Evolutionary conservation across 2,113 vertebrate genomes (phyloP), one percentile per base, ranked within the genome.

Genomic region (Ranitomeya imitator): DNA sequence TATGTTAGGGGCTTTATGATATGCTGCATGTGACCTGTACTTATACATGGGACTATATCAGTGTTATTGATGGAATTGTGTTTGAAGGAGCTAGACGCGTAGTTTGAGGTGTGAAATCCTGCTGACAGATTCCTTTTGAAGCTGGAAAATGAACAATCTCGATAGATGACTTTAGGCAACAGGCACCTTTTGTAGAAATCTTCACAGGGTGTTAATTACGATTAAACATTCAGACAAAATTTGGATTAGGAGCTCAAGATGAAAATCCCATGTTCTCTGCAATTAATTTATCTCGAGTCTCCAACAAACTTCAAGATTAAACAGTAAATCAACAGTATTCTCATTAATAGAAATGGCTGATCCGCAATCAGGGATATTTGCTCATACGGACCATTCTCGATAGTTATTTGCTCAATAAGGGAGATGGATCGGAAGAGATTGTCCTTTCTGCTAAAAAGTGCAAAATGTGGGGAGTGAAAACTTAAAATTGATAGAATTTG

Each of bases 331-430:
- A 61, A 81, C 79, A 81, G 79, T 16, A 61, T 81, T 61, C 79
- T 81, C 79, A 81, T 81, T 81, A 81, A 81, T 81, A 81, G 79
- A 81, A 81, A 81, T 81, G 79, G 60, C 59, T 81, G 60, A 61
- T 59, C 55, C 21, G 31, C 26, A 61, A 81, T 81, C 79, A 21
- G 14, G 57, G 57, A 19, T 81, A 57, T 81, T 81, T 81, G 79
- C 79, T 60, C 15, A 61, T 26, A 81, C 16, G 8, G 79, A 81
- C 79, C 1, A 37, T 60, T 60, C 54, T 81, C 2, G 9, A 10
- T 11, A 61, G 55, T 61, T 81, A 60, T 81, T 81, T 81, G 55
- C 79, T 81, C 26, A 81, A n/a, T 18, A 81, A 81, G 23, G 26
- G 23, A 59, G 23, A 81, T 11, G n/a, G 31, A 60, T 57, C n/a